These are phyloP conservation scores for Noctua pronuba DNA, from an alignment of 2,888 invertebrate species.

Conservation along the genomic window DNA sequence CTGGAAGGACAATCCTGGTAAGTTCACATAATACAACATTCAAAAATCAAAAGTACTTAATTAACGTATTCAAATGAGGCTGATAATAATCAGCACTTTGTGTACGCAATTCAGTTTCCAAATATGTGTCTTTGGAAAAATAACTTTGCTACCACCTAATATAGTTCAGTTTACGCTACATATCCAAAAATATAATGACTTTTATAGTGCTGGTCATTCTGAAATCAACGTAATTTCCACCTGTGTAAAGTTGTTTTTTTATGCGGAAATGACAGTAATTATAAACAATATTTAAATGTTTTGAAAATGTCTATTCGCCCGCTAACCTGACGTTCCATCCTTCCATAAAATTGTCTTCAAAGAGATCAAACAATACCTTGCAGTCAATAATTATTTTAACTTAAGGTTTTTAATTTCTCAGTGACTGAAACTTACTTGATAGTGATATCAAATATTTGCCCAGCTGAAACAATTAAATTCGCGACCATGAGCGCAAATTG, in stretches of 20 bases:
- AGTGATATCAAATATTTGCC: conserved; percentile 20
- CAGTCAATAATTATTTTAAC: not conserved
- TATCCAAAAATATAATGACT: not conserved
- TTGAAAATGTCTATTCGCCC: no score
- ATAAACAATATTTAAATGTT: no score
- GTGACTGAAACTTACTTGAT: not conserved
- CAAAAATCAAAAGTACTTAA: no score
- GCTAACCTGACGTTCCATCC: not conserved
- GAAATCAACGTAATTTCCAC: not conserved
- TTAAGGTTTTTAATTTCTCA: not conserved
- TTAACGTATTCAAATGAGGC: not conserved
- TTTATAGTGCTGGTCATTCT: not conserved
- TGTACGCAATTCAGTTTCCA: not conserved
- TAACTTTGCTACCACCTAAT: not conserved
- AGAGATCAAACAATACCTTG: not conserved
- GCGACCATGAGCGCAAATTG: conserved; percentile 23
- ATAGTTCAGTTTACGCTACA: not conserved
- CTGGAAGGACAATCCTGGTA: conserved; percentile 93
- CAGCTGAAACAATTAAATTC: conserved; percentile 23
- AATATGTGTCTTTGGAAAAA: not conserved
- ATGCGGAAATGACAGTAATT: no score
- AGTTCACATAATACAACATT: conserved; percentile 43
- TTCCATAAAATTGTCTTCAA: not conserved
- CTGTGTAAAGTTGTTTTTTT: not conserved
- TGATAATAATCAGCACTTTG: not conserved